phyloP scores from a whole-genome alignment of 2,797 vertebrate species.

The Mycteria americana region DNA sequence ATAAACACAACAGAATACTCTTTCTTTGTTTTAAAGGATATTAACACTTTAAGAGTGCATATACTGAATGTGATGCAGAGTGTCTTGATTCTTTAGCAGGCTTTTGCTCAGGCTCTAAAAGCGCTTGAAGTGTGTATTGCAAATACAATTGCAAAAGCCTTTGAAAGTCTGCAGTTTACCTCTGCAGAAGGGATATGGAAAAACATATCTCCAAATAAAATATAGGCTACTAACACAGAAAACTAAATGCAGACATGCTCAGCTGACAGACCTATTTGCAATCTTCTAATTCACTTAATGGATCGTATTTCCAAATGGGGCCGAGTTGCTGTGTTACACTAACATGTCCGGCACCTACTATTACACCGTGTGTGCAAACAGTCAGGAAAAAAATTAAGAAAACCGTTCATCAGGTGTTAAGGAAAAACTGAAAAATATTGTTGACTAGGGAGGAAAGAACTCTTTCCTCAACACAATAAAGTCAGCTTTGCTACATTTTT shows the following conservation, averaged over 20 bases:
- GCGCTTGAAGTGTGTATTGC: neutral
- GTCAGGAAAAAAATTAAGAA: neutral
- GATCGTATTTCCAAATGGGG: neutral
- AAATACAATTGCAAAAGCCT: neutral
- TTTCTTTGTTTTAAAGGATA: neutral
- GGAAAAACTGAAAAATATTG: neutral
- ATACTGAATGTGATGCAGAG: neutral
- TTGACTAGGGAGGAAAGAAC: neutral
- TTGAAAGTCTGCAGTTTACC: neutral
- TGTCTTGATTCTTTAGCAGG: neutral
- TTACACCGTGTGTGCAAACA: rapidly evolving
- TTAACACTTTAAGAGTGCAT: neutral
- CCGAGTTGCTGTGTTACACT: neutral
- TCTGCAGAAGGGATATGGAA: neutral
- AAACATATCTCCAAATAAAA: neutral
- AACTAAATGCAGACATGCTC: neutral
- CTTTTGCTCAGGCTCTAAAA: neutral
- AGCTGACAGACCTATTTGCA: neutral
- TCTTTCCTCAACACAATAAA: neutral
- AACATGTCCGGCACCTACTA: neutral
- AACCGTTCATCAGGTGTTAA: neutral
- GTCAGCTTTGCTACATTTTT: neutral
- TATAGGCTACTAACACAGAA: neutral
- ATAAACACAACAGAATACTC: neutral
- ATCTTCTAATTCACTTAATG: neutral